Percentiles rank a stretch among this genome's conserved stretches.
These are phyloP conservation scores for Oreochromis spilurus DNA, from an alignment of 2,113 vertebrate genomes.

Conservation along the genomic window DNA sequence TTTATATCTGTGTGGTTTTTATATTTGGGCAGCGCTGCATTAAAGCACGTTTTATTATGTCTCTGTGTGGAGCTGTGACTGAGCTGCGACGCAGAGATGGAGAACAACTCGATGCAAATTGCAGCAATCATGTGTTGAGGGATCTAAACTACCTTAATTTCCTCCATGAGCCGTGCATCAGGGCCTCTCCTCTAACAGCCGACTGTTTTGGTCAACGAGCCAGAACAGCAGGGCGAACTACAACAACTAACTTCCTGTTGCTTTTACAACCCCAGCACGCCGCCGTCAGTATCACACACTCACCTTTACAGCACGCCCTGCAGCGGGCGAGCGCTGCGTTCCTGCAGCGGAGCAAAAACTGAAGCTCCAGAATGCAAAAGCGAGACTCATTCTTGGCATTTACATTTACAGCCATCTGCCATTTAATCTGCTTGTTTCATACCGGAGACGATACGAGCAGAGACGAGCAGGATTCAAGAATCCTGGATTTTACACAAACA, in stretches of 20 bases:
- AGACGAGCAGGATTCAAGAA: background rate
- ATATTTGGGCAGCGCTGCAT: fast-evolving
- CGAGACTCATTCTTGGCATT: background rate
- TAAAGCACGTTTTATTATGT: fast-evolving
- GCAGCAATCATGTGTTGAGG: background rate
- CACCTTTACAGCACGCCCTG: background rate
- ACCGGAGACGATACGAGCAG: background rate
- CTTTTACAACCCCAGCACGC: background rate
- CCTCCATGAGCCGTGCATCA: background rate
- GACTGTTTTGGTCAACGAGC: background rate
- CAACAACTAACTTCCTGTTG: background rate
- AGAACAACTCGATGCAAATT: background rate
- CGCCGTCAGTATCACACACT: fast-evolving
- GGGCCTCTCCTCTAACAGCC: background rate
- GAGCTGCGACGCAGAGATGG: background rate
- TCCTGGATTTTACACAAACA: fast-evolving
- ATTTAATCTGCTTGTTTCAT: background rate
- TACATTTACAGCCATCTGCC: background rate
- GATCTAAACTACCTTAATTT: background rate
- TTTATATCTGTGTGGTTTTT: fast-evolving
- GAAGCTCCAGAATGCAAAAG: background rate
- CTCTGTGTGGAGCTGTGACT: background rate
- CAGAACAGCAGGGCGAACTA: background rate
- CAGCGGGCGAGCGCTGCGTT: fast-evolving
- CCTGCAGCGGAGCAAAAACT: fast-evolving